These are phyloP conservation scores for Mimas tiliae DNA, from an alignment of 2,888 invertebrate species.

Conservation along the genomic window DNA sequence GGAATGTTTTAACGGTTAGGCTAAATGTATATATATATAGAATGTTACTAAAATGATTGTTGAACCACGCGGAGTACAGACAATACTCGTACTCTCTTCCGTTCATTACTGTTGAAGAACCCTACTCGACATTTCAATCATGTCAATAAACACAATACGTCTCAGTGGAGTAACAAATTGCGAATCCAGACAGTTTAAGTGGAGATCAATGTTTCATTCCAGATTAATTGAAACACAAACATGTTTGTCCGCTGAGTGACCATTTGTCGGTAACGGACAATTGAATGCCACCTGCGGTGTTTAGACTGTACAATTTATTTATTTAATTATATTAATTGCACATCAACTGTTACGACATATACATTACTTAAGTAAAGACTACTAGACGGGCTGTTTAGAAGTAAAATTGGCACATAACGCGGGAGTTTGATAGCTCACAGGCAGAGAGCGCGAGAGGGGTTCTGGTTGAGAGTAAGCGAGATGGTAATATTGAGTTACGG, in stretches of 20 bases:
- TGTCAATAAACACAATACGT: constrained; percentile 21
- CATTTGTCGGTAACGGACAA: constrained; percentile 29
- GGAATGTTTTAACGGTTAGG: too few species aligned
- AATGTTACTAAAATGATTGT: background rate
- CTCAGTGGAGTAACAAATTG: constrained; percentile 20
- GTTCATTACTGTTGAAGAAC: background rate
- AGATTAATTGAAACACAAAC: constrained; percentile 50
- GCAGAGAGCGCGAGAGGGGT: too few species aligned
- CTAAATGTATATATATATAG: background rate
- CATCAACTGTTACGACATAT: too few species aligned
- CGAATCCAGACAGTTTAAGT: constrained; percentile 42
- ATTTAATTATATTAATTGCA: too few species aligned
- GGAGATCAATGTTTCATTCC: constrained; percentile 58
- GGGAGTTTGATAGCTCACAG: too few species aligned
- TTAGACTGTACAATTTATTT: too few species aligned
- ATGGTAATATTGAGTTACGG: too few species aligned
- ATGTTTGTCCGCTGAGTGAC: constrained; percentile 27
- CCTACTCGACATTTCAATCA: constrained; percentile 6
- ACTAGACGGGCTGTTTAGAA: too few species aligned
- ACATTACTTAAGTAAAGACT: too few species aligned
- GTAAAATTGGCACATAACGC: too few species aligned
- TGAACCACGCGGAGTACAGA: too few species aligned
- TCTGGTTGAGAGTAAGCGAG: too few species aligned
- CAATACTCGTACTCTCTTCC: constrained; percentile 7
- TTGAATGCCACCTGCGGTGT: constrained; percentile 37